Conservation (phyloP, 2,797 vertebrate genomes). For the Jordanella pulchra region DNA sequence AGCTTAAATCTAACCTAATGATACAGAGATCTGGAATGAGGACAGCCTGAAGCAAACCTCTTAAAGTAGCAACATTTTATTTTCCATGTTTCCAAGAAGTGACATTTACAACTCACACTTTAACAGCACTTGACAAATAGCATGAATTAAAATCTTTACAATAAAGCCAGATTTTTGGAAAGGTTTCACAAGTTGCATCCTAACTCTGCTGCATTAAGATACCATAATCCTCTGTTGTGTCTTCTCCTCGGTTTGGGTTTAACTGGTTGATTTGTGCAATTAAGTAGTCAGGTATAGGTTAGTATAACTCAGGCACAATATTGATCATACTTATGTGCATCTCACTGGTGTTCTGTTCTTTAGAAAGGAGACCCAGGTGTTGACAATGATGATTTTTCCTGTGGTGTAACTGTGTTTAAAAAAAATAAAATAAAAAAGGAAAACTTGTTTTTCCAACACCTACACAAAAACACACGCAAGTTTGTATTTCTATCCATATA, state of each 20-base stretch:
- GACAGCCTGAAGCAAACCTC: not conserved
- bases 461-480: not conserved
- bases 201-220: not conserved
- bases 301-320: conserved; percentile 29
- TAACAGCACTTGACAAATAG: no score
- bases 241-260: conserved; percentile 36
- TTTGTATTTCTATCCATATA: no score
- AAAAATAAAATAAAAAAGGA: no score
- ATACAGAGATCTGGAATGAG: not conserved
- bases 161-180: not conserved
- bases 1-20: not conserved
- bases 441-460: conserved; percentile 2
- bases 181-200: not conserved
- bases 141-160: not conserved
- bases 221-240: conserved; percentile 20
- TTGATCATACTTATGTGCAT: conserved; percentile 33
- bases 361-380: conserved; percentile 17
- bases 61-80: not conserved
- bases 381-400: conserved; percentile 29
- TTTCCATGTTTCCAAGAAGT: no score
- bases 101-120: no score
- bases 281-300: conserved; percentile 24
- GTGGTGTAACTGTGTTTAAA: conserved; percentile 31
- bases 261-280: conserved; percentile 38
- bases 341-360: conserved; percentile 31